Evolutionary conservation across 2,888 invertebrate species (phyloP), one percentile per base, ranked within the genome.

Genomic region (Hirtodrosophila alboralis): DNA sequence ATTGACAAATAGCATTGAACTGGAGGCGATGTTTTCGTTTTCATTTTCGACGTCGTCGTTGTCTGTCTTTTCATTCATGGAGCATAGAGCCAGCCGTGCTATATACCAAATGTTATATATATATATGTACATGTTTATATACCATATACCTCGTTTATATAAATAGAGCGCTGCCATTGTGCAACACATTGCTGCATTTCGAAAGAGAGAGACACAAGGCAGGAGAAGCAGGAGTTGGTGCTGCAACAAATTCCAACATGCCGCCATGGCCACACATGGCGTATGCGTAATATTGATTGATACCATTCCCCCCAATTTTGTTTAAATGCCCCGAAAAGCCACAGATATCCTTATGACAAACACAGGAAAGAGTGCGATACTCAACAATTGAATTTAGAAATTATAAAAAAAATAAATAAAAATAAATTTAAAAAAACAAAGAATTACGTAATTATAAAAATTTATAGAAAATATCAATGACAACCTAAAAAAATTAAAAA

Each of bases 1-100:
- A 79, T 79, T 79, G 78, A 79, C 86, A 79, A 79, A 85, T 72
- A 85, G 68, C 78, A 79, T 84, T 79, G 78, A 83, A 79, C 80
- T 83, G 84, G 75, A 70, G 75, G 78, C 84, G 49, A 45, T 52
- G 31, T 41, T 6, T 9, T 23, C 33, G 16, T 3, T 33, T 10
- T 33, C 43, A 37, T 30, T 18, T 28, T 28, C 13, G 23, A 41
- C 43, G 43, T 56, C 44, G 53, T 54, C 34, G 68, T 67, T 44
- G 53, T 70, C 30, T 60, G 64, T 47, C 54, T 57, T 78, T 78
- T 78, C 78, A 78, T 78, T 78, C 78, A 78, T 83, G 71, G 58
- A 54, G 56, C 64, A 47, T 31, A 47, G 23, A 36, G 34, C 45
- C 63, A 62, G 79, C 40, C 64, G 79, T 83, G 33, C 57, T 37